Conservation (phyloP, 1,140 invertebrate genomes). For the Glossosoma conforme region DNA sequence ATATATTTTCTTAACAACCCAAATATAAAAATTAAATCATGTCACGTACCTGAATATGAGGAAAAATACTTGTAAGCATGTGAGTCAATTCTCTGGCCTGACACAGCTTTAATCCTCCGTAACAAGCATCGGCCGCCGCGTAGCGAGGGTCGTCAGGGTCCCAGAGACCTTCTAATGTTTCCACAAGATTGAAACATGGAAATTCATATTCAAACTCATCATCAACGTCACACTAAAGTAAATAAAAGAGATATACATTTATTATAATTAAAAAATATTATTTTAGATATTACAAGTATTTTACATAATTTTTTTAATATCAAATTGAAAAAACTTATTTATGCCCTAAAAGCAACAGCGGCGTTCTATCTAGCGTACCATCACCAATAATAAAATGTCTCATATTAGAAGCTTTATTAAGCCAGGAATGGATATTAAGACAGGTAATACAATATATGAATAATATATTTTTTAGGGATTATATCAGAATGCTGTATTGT, state of each 20-base stretch:
- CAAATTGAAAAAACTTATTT: neutral
- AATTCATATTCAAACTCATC: constrained; percentile 75
- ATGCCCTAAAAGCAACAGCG: too few relatives aligned
- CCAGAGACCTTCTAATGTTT: constrained; percentile 71
- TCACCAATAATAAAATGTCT: too few relatives aligned
- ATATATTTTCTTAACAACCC: neutral
- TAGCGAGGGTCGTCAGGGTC: constrained; percentile 58
- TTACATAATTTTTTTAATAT: neutral
- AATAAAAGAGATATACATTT: neutral
- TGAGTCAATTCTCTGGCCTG: constrained; percentile 54
- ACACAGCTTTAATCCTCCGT: constrained; percentile 64
- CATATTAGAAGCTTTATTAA: too few relatives aligned
- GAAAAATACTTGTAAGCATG: constrained; percentile 63
- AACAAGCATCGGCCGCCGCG: constrained; percentile 50
- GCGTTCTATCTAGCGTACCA: too few relatives aligned
- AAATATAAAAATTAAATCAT: neutral
- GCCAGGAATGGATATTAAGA: neutral
- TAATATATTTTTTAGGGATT: neutral
- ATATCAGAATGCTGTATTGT: too few relatives aligned
- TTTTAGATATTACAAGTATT: neutral
- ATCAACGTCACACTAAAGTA: constrained; percentile 62
- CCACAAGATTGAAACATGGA: constrained; percentile 72
- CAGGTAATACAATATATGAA: neutral
- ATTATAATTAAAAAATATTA: neutral
- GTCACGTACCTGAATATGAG: constrained; percentile 59